Base-by-base conservation (phyloP, 2,888 invertebrate species). In the Lymantria dispar region DNA sequence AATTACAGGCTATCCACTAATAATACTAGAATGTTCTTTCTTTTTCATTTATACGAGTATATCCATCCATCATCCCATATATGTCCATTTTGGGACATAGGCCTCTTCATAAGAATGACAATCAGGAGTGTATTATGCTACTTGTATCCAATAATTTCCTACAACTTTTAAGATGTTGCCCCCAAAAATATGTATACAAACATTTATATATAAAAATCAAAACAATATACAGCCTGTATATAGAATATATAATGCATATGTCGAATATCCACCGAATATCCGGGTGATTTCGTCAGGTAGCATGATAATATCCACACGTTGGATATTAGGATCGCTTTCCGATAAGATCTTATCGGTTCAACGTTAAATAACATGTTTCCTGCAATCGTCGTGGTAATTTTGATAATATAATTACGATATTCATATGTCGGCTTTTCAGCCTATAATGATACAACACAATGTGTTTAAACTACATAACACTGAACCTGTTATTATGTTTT, bases 281-380 rank as follows among this genome's bases (percentile, higher is more conserved):
- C 80, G 82, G 73, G 58, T 74, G 80, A 84, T 87, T 87, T 88
- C 82, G 85, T 83, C 87, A 83, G 82, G 77, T 83, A 79, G 70
- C 67, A 78, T 81, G 87, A 85, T 90, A 89, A 91, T 89, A 89
- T 89, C 88, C 89, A 87, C 88, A 91, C 90, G 83, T 89, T 80
- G 76, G 72, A 75, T 78, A 90, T 90, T 89, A 90, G 88, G 85
- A 87, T 85, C 78, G 54, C 41, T 55, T 37, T 55, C 57, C 76
- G 91, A 91, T 91, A 87, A 91, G 91, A 91, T 91, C 72, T 54
- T 88, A 91, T 91, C 90, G 75, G 63, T 50, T 62, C 78, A 68
- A 85, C 81, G 86, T 87, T 89, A 91, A 91, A 91, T 91, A 91
- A 88, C 90, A 86, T 72, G 89, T 86, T 88, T 91, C 91, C 91